Evolutionary conservation across 2,797 vertebrate genomes (phyloP).

Genomic region (Notolabrus celidotus): DNA sequence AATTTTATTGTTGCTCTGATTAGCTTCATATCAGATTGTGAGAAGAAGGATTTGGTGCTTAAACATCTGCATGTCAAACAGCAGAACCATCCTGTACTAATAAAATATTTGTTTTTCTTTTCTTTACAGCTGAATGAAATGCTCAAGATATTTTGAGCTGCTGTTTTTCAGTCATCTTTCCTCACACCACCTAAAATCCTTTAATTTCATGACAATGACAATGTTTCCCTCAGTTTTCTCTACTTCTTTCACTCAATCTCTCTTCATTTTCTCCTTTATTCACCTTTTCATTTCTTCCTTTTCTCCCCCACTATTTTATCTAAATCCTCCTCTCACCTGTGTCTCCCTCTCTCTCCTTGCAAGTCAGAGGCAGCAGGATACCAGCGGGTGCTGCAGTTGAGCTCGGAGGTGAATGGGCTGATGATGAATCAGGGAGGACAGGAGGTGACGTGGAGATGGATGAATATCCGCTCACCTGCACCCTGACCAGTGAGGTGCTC

Average conservation of each 20-base stretch:
- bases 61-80: slow-evolving; percentile 7
- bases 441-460: slow-evolving; percentile 95
- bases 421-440: slow-evolving; percentile 89
- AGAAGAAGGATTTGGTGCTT: slow-evolving; percentile 35
- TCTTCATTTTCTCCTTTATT: not conserved
- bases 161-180: not conserved
- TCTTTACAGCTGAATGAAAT: slow-evolving; percentile 15
- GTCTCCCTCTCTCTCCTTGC: slow-evolving; percentile 33
- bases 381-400: slow-evolving; percentile 92
- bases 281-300: not conserved
- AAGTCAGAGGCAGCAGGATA: slow-evolving; percentile 89
- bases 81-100: not conserved
- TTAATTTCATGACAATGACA: slow-evolving; percentile 11
- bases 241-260: not conserved
- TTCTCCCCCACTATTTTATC: slow-evolving; percentile 25
- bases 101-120: slow-evolving; percentile 15
- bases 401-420: slow-evolving; percentile 91
- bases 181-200: not conserved
- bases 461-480: slow-evolving; percentile 90
- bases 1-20: slow-evolving; percentile 55
- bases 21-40: slow-evolving; percentile 53
- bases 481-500: too few relatives aligned
- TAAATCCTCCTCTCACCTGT: slow-evolving; percentile 40
- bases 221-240: not conserved
- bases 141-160: not conserved